Conservation (phyloP, 2,888 invertebrate genomes). For the Macrosoma leucophasiata region DNA sequence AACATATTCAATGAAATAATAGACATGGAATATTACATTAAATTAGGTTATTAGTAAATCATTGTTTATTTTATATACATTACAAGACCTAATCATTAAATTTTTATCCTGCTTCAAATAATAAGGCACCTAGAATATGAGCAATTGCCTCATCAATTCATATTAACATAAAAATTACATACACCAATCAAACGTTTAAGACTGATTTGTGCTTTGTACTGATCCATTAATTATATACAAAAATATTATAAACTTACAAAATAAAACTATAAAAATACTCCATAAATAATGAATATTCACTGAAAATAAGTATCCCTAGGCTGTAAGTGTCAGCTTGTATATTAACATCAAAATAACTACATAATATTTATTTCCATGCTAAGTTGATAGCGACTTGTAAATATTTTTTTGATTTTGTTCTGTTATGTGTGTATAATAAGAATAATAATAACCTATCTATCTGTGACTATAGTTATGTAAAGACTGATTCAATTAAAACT, state of each 20-base stretch:
- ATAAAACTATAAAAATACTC: no score
- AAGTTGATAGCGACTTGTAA: no score
- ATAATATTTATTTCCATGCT: no score
- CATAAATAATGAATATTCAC: no score
- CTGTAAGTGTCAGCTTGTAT: no score
- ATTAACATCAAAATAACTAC: no score
- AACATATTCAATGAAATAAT: conserved; percentile 10
- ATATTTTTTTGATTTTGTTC: no score
- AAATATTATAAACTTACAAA: conserved; percentile 13
- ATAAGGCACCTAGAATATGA: conserved; percentile 52
- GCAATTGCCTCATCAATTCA: conserved; percentile 34
- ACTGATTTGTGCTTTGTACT: conserved; percentile 47
- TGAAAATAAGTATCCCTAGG: no score
- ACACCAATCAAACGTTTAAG: conserved; percentile 3
- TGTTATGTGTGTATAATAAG: no score
- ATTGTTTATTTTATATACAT: conserved; percentile 14
- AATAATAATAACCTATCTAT: no score
- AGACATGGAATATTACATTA: conserved; percentile 9
- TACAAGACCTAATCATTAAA: conserved; percentile 14
- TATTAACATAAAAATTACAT: conserved; percentile 10
- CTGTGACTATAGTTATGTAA: no score
- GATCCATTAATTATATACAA: conserved; percentile 38
- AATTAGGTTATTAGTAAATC: conserved; percentile 19
- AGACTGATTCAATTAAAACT: no score
- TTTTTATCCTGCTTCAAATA: conserved; percentile 27